These are phyloP conservation scores for Dicyrtomina minuta DNA, from an alignment of 2,888 invertebrate genomes.

Conservation along the genomic window DNA sequence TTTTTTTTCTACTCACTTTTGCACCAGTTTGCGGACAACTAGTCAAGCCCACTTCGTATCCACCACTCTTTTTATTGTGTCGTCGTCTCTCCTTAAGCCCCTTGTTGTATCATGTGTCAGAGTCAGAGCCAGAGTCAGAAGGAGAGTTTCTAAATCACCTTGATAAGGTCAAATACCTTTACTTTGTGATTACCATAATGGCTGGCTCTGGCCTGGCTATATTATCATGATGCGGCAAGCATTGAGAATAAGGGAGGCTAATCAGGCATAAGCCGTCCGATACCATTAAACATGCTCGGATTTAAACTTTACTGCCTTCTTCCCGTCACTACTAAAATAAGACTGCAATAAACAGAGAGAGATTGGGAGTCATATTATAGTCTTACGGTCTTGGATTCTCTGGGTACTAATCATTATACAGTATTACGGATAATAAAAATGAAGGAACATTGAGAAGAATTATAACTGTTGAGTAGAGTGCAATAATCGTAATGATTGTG, in stretches of 20 bases:
- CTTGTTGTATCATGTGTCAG: background rate
- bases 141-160: constrained; percentile 9
- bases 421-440: background rate
- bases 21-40: constrained; percentile 5
- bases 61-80: constrained; percentile 6
- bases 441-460: too few relatives aligned
- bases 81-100: too few relatives aligned
- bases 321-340: background rate
- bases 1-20: background rate
- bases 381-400: background rate
- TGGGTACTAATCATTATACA: background rate
- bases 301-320: background rate
- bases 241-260: too few relatives aligned
- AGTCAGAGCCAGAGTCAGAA: too few relatives aligned
- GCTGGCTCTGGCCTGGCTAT: too few relatives aligned
- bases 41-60: constrained; percentile 6
- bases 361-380: background rate
- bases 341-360: background rate
- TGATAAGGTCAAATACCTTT: constrained; percentile 16
- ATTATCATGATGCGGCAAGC: too few relatives aligned
- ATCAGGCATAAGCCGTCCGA: background rate
- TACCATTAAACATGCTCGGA: background rate
- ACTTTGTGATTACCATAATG: too few relatives aligned
- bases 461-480: too few relatives aligned
- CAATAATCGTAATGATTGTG: too few relatives aligned